phyloP scores from a whole-genome alignment of 1,140 invertebrate species.

The Rhagoletis zephyria region DNA sequence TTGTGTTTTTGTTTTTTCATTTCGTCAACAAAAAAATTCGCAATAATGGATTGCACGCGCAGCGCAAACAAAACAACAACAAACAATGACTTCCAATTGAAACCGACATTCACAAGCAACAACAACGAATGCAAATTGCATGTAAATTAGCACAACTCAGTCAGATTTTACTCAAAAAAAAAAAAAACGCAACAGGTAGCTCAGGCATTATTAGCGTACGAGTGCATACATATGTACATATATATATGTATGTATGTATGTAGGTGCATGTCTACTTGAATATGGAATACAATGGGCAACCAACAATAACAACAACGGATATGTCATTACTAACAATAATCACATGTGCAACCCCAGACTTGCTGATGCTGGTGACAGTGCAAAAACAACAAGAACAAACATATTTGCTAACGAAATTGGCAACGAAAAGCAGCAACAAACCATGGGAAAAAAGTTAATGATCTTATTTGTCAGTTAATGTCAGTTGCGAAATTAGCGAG shows the following conservation, averaged over 20 bases:
- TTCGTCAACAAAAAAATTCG: background rate
- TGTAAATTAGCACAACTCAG: constrained; percentile 39
- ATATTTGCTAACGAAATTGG: background rate
- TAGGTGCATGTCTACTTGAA: background rate
- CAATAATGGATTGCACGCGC: constrained; percentile 22
- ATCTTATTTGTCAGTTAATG: background rate
- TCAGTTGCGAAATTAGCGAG: background rate
- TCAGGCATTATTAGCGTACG: background rate
- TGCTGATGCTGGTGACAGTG: background rate
- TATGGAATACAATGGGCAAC: background rate
- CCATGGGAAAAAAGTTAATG: constrained; percentile 26
- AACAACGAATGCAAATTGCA: constrained; percentile 45
- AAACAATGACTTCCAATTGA: constrained; percentile 1
- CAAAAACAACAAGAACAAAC: background rate
- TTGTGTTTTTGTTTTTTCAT: no score
- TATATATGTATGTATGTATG: background rate
- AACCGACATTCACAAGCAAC: background rate
- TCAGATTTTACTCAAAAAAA: background rate
- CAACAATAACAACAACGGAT: background rate
- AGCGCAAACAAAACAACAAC: background rate
- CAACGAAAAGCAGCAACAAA: background rate
- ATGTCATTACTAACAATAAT: no score
- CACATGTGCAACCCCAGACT: background rate
- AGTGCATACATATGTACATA: background rate
- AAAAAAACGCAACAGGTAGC: constrained; percentile 28